Conservation (phyloP, 1,140 invertebrate species). For the Anastrepha ludens region DNA sequence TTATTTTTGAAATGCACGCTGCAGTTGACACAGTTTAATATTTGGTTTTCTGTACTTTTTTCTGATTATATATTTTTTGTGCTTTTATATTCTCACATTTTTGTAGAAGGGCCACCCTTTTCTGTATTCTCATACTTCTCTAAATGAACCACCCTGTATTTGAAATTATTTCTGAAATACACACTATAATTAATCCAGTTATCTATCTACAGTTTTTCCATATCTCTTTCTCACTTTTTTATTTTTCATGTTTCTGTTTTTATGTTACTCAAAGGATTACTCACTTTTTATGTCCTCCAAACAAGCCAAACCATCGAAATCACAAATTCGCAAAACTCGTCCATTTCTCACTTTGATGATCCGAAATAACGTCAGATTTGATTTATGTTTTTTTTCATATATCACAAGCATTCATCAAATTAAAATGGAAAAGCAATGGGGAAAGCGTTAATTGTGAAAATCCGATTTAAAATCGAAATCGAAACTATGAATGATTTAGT, state of each 20-base stretch:
- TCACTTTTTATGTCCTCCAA: slow-evolving; percentile 78
- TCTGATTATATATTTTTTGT: no score
- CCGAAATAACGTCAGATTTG: background rate
- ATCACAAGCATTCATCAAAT: background rate
- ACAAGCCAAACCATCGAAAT: slow-evolving; percentile 78
- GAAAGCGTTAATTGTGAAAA: slow-evolving; percentile 22
- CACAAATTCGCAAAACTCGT: slow-evolving; percentile 74
- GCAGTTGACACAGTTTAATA: no score
- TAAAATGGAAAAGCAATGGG: background rate
- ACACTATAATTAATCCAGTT: no score
- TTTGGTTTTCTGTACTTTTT: no score
- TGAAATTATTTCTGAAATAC: no score
- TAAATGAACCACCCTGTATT: no score
- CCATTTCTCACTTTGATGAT: slow-evolving; percentile 74
- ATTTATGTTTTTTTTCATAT: background rate
- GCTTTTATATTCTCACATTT: no score
- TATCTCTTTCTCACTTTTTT: no score
- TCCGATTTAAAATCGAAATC: slow-evolving; percentile 14
- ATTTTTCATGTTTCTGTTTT: background rate
- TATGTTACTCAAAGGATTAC: slow-evolving; percentile 30
- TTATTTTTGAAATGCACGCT: no score
- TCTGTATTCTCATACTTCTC: no score
- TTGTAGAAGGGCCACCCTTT: no score
- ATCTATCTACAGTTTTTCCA: no score
- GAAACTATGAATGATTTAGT: slow-evolving; percentile 17